A percentile compares a stretch with the other conserved stretches of the same genome.
Conservation (phyloP, 1,140 invertebrate species). For the Maconellicoccus hirsutus region DNA sequence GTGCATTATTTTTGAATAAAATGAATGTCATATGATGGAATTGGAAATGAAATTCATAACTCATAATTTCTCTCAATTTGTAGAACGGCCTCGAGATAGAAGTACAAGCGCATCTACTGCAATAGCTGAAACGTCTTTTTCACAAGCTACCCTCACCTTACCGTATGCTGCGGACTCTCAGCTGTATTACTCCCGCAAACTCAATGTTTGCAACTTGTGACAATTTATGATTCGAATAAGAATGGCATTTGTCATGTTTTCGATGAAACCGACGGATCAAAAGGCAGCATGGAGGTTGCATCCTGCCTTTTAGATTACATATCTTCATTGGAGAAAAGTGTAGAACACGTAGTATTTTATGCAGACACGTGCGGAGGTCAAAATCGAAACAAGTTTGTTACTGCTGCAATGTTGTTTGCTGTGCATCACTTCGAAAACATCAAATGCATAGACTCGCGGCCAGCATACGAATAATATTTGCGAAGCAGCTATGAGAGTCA, state of each 20-base stretch:
- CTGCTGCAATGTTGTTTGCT: constrained; percentile 23
- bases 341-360: constrained; percentile 28
- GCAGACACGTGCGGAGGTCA: constrained; percentile 35
- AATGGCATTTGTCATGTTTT: constrained; percentile 28
- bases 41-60: too few relatives aligned
- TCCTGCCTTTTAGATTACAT: constrained; percentile 27
- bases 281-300: constrained; percentile 29
- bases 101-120: too few relatives aligned
- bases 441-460: background rate
- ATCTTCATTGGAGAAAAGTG: constrained; percentile 24
- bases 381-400: constrained; percentile 33
- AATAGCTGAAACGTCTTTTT: too few relatives aligned
- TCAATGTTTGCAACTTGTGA: constrained; percentile 32
- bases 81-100: too few relatives aligned
- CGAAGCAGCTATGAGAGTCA: constrained; percentile 2
- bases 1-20: too few relatives aligned
- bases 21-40: too few relatives aligned
- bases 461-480: constrained; percentile 6
- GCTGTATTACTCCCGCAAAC: constrained; percentile 32
- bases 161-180: constrained; percentile 29
- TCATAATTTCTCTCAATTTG: too few relatives aligned
- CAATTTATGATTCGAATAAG: constrained; percentile 26
- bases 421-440: constrained; percentile 19
- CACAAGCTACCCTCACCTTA: constrained; percentile 29
- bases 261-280: constrained; percentile 30